Base-by-base conservation (phyloP, 2,113 vertebrate species). In the Seriola aureovittata region DNA sequence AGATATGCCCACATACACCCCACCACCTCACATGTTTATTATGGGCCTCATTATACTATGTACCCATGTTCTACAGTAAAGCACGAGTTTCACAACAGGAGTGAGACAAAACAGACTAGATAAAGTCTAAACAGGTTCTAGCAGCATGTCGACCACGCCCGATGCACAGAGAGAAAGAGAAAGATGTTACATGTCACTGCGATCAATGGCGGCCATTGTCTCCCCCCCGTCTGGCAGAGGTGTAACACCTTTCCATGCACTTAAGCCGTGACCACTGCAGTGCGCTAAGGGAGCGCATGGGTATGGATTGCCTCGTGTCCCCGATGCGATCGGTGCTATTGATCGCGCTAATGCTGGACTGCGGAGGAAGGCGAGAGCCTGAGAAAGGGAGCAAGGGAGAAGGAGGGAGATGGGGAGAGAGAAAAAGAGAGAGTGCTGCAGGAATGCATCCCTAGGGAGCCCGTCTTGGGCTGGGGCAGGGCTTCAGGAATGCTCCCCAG, bases 291-390 rank as follows among this genome's bases (percentile, higher is more conserved):
- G 95, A 95, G 89, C 84, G 78, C 91, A 93, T 88, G 89, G 90
- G 90, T 96, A 96, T 96, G 93, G 95, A 95, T 95, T 94, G 94
- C 93, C 92, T 94, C 71, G 88, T 91, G 94, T 95, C 94, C 95
- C 95, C 90, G 92, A 95, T 95, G 95, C 94, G 92, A 95, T 95
- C 93, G 94, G 94, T 88, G 92, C 92, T 96, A 96, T 96, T 91
- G 95, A 96, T 96, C 91, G 94, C 65, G 40, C 94, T 95, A 95
- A 95, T 96, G 95, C 95, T 94, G 93, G 94, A 95, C 94, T 95
- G 94, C 95, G 82, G 95, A 94, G 93, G 94, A 93, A 95, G 93
- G 90, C 93, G 34, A 90, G 91, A 88, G 93, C 84, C 82, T 85
- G 89, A 89, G 92, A 94, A 89, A 93, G 86, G 81, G 89, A 90